Percentiles rank a stretch among this genome's conserved stretches.
These are phyloP conservation scores for Ganaspis brasiliensis DNA, from an alignment of 2,888 invertebrate species.

Conservation along the genomic window DNA sequence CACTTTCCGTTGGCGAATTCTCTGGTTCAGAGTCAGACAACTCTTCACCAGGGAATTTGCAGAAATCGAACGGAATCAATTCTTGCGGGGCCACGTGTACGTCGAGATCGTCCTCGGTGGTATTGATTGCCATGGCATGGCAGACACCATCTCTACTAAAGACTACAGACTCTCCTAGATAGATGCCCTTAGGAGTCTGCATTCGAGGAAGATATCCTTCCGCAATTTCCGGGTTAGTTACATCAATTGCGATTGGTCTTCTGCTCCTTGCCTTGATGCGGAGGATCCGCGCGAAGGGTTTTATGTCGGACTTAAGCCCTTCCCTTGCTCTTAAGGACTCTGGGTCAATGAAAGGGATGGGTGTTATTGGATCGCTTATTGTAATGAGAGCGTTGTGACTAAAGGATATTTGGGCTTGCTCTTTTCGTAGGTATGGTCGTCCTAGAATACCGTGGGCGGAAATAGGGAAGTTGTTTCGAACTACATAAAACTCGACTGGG, in stretches of 20 bases:
- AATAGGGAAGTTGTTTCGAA: neutral
- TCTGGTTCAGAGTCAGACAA: neutral
- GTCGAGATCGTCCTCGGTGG: neutral
- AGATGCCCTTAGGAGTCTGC: neutral
- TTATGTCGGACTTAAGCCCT: neutral
- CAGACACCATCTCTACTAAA: neutral
- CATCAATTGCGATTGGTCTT: neutral
- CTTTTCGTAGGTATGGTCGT: neutral
- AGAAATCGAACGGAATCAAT: neutral
- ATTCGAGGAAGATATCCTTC: neutral
- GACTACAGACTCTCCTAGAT: neutral
- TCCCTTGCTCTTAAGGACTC: neutral
- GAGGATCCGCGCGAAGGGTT: neutral
- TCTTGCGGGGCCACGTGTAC: neutral
- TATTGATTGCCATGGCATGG: neutral
- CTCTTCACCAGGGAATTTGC: slow-evolving; percentile 7
- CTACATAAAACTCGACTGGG: neutral
- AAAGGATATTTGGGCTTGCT: slow-evolving; percentile 5
- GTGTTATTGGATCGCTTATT: neutral
- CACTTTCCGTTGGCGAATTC: no score
- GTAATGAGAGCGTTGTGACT: neutral
- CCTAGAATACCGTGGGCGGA: neutral
- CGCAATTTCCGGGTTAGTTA: neutral
- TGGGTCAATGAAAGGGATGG: neutral
- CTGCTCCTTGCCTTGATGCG: neutral